phyloP scores from a whole-genome alignment of 2,888 invertebrate species.

The Crocallis elinguaria region DNA sequence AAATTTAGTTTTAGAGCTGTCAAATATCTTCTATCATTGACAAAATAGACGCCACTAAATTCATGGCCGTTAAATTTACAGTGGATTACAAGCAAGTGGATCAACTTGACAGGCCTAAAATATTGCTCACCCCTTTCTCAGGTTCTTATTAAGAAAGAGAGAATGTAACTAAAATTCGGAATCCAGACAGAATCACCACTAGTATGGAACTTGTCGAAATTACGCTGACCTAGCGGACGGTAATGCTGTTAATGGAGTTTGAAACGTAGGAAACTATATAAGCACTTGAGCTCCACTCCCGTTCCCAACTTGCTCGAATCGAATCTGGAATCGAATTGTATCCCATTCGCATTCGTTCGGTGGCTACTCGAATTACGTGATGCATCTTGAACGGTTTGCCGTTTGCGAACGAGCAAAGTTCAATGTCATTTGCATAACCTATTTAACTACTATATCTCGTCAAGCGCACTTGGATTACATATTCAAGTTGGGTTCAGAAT shows the following conservation, averaged over 20 bases:
- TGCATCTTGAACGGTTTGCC: slow-evolving; percentile 8
- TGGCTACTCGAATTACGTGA: slow-evolving; percentile 12
- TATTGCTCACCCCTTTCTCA: no score
- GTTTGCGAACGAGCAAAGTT: slow-evolving; percentile 23
- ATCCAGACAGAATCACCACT: no score
- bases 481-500: slow-evolving; percentile 9
- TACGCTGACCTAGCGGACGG: no score
- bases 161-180: no score
- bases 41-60: no score
- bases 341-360: slow-evolving; percentile 17
- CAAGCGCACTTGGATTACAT: slow-evolving; percentile 28
- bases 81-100: no score
- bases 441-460: slow-evolving; percentile 37
- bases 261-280: slow-evolving; percentile 5
- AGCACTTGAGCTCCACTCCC: background rate
- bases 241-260: background rate
- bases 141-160: no score
- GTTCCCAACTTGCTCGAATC: slow-evolving; percentile 1
- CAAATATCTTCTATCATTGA: no score
- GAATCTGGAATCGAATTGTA: slow-evolving; percentile 12
- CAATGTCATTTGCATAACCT: slow-evolving; percentile 60
- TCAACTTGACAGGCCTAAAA: no score
- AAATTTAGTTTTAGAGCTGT: no score
- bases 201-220: no score
- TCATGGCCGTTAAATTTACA: no score